Base-by-base conservation (phyloP, 2,888 invertebrate species). In the Scaptomyza parva region DNA sequence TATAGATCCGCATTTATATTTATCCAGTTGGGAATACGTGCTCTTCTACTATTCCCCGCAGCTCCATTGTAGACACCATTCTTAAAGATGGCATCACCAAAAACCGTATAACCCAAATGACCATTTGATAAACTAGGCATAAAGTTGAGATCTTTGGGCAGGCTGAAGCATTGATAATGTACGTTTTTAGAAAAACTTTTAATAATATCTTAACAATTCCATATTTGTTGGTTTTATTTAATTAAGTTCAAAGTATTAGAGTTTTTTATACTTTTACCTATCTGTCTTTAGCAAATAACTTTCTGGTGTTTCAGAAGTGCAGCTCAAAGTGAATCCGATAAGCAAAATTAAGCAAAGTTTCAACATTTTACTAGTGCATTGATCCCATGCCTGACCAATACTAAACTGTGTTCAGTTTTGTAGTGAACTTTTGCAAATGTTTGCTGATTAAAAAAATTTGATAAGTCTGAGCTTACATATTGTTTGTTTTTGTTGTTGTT, bases 61-160 rank as follows among this genome's bases (percentile, higher is more conserved):
- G 85, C 88, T 1, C 94, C 94, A 85, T 93, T 94, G 89, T 94
- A 94, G 0, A 94, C 77, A 0, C 94, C 94, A 68, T 94, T 94
- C 91, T 94, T 93, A 71, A 93, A 94, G 2, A 94, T 93, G 0
- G 94, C 92, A 72, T 94, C 93, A 28, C 94, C 93, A 86, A 93
- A 94, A 17, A 94, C 82, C 18, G 93, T 93, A 8, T 93, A 93
- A 0, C 94, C 94, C 53, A 94, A 76, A 70, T 94, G 94, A 0
- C 94, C 94, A 70, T 94, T 94, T 1, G 93, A 93, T 3, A 94
- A 88, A 0, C 94, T 93, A 5, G 94, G 93, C 93, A 94, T 93
- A 73, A 94, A 93, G 58, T 92, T 92, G 1, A 92, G 89, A 72
- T 94, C 93, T 0, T 91, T 88, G 3, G 94, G 94, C 4, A 94